Percentiles rank a stretch among this genome's conserved stretches.
Evolutionary conservation across 2,797 vertebrate genomes (phyloP).

Genomic region (Galago senegalensis): DNA sequence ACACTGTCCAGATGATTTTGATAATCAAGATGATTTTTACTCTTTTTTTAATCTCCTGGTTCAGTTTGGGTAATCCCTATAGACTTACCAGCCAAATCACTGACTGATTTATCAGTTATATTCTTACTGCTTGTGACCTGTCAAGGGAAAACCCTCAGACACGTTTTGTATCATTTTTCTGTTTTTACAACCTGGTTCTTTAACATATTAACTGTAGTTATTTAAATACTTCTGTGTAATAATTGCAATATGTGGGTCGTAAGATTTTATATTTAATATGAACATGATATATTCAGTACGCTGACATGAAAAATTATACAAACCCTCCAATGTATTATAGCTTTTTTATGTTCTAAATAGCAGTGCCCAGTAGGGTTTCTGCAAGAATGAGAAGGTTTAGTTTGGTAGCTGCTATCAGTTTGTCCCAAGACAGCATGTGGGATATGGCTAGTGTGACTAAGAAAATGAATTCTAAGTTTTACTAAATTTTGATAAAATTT

Average conservation of each 20-base stretch:
- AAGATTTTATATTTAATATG: constrained; percentile 39
- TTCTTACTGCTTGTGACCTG: neutral
- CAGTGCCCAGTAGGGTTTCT: neutral
- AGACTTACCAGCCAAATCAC: neutral
- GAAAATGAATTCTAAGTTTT: neutral
- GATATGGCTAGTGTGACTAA: neutral
- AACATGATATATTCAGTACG: neutral
- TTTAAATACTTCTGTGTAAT: neutral
- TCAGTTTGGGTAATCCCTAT: neutral
- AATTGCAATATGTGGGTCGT: neutral
- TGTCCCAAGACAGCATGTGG: neutral
- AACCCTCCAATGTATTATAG: neutral
- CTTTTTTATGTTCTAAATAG: neutral
- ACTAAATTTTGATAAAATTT: constrained; percentile 29
- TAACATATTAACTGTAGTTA: neutral
- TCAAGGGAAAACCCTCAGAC: neutral
- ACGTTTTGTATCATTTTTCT: neutral
- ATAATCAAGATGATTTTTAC: neutral
- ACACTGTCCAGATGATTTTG: neutral
- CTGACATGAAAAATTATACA: neutral
- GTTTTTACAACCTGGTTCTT: neutral
- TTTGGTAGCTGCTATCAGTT: neutral
- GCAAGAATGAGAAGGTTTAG: neutral
- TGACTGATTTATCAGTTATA: neutral
- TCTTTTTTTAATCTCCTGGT: neutral